Base-by-base conservation (phyloP, 2,888 invertebrate genomes). In the Lordiphosa andalusiaca region DNA sequence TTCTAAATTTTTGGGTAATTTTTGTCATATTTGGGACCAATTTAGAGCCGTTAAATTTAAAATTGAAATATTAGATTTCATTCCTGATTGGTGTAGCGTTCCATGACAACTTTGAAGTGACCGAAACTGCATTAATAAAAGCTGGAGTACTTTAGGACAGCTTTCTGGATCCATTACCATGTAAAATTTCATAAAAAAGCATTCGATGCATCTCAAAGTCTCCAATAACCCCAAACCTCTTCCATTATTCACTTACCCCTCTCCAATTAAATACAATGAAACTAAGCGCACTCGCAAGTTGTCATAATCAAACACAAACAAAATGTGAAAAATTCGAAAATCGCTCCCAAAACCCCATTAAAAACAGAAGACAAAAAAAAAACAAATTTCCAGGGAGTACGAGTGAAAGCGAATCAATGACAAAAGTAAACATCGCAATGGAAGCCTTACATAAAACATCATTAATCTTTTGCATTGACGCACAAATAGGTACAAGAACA, bases 381-480 rank as follows among this genome's bases (percentile, higher is more conserved):
- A 55, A 51, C 47, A 47, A 30, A 40, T 39, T 39, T 12, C 25
- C 30, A 10, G 41, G 36, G 21, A 13, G 35, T 33, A 37, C 13
- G 51, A 59, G 49, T 37, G 41, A 39, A 59, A 71, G 53, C 50
- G 54, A 77, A 57, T 59, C 74, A 69, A 69, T 71, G 54, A 59
- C 67, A 73, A 61, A 57, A 48, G 73, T 71, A 69, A 73, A 67
- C 58, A 61, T 38, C 61, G 56, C 47, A 71, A 60, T 67, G 46
- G 75, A 74, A 74, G 57, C 78, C 78, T 55, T 59, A 74, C 63
- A 61, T 30, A 51, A 61, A 77, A 69, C 67, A 69, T 78, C 77
- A 74, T 74, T 74, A 74, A 74, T 74, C 78, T 77, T 74, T 63
- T 30, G 62, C 67, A 61, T 61, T 77, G 74, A 63, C 71, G 74